Percentiles rank a stretch among this genome's conserved stretches.
Evolutionary conservation across 2,113 vertebrate genomes (phyloP).

Genomic region (Uria lomvia): DNA sequence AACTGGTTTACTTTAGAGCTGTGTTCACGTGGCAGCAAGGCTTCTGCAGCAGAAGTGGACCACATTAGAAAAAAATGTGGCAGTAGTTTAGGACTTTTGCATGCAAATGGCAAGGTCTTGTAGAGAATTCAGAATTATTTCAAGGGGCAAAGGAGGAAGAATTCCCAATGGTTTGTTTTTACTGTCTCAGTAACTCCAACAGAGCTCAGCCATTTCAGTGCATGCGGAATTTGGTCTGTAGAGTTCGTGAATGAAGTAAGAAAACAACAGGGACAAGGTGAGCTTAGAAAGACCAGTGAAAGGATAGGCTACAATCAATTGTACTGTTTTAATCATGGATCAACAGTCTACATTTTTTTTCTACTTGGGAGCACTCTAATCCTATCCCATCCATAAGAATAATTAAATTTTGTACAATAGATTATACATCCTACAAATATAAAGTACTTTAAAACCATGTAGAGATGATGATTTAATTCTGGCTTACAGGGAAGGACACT

Average conservation of each 20-base stretch:
- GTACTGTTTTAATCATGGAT: neutral
- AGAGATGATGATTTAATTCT: neutral
- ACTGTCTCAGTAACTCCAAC: neutral
- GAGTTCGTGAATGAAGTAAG: neutral
- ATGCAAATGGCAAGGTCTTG: neutral
- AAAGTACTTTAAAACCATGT: neutral
- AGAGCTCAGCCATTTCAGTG: neutral
- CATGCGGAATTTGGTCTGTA: neutral
- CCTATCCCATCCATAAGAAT: neutral
- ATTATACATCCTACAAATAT: neutral
- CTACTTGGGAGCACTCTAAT: neutral
- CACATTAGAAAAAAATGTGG: accelerated
- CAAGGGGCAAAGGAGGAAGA: neutral
- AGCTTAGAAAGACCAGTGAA: neutral
- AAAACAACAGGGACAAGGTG: neutral
- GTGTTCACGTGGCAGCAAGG: neutral
- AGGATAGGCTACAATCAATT: neutral
- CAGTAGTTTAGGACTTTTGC: neutral
- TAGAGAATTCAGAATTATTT: neutral
- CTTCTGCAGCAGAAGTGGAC: neutral
- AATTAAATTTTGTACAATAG: neutral
- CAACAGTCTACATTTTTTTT: neutral
- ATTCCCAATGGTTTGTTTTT: neutral
- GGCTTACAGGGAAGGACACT: neutral
- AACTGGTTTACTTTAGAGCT: neutral